phyloP scores from a whole-genome alignment of 2,113 vertebrate genomes.

The Microcebus murinus region DNA sequence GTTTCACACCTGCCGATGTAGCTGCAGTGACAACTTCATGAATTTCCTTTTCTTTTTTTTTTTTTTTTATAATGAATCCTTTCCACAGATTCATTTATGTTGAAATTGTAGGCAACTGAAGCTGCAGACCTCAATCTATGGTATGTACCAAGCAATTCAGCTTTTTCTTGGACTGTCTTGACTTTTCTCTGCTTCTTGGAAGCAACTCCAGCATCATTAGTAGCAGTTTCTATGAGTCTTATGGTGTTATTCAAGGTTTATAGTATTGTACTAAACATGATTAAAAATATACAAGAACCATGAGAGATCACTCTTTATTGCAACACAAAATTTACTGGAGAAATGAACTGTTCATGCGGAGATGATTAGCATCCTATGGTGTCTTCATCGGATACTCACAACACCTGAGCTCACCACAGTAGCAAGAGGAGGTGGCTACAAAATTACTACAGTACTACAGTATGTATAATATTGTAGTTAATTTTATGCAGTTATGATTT shows the following conservation, averaged over 20 bases:
- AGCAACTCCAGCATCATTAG: neutral
- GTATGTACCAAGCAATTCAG: neutral
- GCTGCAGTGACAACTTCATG: neutral
- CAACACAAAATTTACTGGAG: neutral
- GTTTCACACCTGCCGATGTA: neutral
- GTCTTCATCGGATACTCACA: neutral
- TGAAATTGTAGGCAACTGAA: neutral
- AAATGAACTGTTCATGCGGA: neutral
- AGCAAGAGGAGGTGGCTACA: neutral
- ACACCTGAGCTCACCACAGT: neutral
- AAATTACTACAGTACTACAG: neutral
- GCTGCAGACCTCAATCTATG: neutral
- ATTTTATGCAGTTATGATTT: neutral
- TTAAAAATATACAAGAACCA: neutral
- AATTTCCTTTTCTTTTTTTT: neutral
- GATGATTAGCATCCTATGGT: neutral
- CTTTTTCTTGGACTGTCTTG: neutral
- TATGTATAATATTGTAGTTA: neutral
- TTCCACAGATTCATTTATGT: neutral
- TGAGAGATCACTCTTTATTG: neutral
- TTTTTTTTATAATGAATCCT: neutral
- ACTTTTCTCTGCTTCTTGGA: neutral
- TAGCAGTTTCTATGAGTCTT: neutral
- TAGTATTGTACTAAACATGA: neutral
- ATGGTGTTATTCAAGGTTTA: neutral